A percentile compares a stretch with the other conserved stretches of the same genome.
Conservation (phyloP, 2,797 vertebrate species). For the Eulemur mongoz region DNA sequence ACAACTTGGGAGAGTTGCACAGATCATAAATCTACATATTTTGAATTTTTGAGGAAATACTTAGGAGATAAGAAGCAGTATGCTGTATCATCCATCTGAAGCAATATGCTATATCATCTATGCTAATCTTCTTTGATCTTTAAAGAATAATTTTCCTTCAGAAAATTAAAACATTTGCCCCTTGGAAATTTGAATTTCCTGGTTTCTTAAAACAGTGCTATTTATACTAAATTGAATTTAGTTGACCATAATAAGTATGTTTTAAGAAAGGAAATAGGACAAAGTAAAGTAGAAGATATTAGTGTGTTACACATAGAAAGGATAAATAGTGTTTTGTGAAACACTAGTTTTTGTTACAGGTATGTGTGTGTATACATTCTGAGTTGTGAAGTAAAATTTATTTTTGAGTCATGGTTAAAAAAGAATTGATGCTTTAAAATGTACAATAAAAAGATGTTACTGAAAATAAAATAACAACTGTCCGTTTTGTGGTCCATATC, state of each 20-base stretch:
- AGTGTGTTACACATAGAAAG: background rate
- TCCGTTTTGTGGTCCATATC: background rate
- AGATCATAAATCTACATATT: constrained; percentile 68
- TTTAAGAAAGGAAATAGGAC: constrained; percentile 35
- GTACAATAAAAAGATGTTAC: background rate
- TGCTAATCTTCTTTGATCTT: constrained; percentile 9
- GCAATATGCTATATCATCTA: background rate
- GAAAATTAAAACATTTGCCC: constrained; percentile 45
- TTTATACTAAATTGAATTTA: constrained; percentile 50
- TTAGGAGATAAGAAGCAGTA: constrained; percentile 52
- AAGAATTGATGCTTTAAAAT: background rate
- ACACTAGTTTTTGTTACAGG: background rate
- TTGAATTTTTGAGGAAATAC: constrained; percentile 60
- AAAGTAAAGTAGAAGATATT: background rate
- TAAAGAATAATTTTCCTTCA: constrained; percentile 37
- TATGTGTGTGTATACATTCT: background rate
- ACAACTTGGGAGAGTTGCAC: constrained; percentile 39
- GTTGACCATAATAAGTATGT: background rate
- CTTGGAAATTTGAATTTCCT: background rate
- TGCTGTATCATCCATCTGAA: background rate
- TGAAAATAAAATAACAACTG: background rate
- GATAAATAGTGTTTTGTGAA: background rate
- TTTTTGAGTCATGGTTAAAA: background rate
- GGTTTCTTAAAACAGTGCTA: constrained; percentile 22
- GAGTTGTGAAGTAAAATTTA: constrained; percentile 31